Evolutionary conservation across 2,113 vertebrate genomes (phyloP), one percentile per base, ranked within the genome.

Genomic region (Paradoxurus hermaphroditus): DNA sequence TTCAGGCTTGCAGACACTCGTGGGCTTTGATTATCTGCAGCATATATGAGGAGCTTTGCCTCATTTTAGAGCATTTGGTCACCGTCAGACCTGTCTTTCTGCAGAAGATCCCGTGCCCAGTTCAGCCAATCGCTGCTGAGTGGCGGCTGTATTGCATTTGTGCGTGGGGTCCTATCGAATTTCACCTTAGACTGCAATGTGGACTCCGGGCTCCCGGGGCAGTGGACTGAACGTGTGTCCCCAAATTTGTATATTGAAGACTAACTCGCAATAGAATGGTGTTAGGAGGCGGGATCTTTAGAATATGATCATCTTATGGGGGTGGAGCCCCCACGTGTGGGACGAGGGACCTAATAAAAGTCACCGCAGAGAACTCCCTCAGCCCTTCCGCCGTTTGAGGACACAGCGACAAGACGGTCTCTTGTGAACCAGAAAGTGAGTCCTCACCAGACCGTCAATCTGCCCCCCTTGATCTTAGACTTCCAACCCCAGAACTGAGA

Each of bases 131-230:
- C 0, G 2, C 15, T 31, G 21, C 56, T 23, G 7, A 75, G 5
- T 4, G 36, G 7, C 4, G 0, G 19, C 49, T 1, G 0, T 3
- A 1, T 3, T 8, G 1, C 7, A 27, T 7, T 1, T 5, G 15
- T 3, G 18, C 34, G 1, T 1, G 9, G 9, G 10, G 29, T 9
- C 56, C 36, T 15, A 14, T 12, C 10, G 7, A 12, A 10, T 39
- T 3, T 36, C 59, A 41, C 31, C 8, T 21, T 25, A 46, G 12
- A 2, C 23, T 31, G 53, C 65, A 73, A 34, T 10, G 1, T 5
- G 12, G 12, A 21, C 34, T 41, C 41, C 31, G 0, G 6, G 36
- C 9, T 68, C 29, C 9, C 46, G 6, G 7, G 19, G 31, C 56
- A 18, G 11, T 19, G n/a, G 5, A 49, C 56, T 4, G 31, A 25